Evolutionary conservation across 64 coral and sea anemone species (phyloP).

Genomic region (Montipora capricornis): DNA sequence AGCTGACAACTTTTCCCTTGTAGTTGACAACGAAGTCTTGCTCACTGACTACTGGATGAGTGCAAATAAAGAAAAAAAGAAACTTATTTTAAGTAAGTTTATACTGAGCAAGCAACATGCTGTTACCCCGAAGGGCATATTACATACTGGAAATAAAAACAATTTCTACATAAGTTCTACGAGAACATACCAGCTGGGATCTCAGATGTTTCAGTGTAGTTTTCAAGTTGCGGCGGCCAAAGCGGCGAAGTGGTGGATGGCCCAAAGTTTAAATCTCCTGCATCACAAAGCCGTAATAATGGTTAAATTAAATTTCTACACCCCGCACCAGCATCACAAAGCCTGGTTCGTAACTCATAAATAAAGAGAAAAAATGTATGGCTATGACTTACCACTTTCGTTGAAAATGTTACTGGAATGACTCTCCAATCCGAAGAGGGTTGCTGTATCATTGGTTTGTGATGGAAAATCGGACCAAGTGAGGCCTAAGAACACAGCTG

Average conservation of each 20-base stretch:
- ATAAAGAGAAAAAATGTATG: background rate
- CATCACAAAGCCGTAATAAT: background rate
- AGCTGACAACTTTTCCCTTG: background rate
- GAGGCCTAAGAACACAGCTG: background rate
- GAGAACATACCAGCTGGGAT: background rate
- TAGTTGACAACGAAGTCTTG: slow-evolving; percentile 8
- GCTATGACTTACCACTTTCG: background rate
- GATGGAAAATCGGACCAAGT: background rate
- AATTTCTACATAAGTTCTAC: background rate
- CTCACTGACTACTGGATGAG: background rate
- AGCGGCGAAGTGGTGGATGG: background rate
- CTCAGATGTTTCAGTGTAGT: background rate
- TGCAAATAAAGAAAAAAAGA: background rate
- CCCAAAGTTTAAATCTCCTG: background rate
- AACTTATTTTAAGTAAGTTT: background rate
- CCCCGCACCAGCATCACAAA: background rate
- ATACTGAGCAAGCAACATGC: background rate
- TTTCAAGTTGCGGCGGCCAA: background rate
- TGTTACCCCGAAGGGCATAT: background rate
- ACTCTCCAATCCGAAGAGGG: background rate
- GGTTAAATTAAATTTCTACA: background rate
- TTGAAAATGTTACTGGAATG: background rate
- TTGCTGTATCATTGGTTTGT: background rate
- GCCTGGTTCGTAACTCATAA: too few species aligned
- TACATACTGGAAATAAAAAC: background rate